Conservation (phyloP, 2,888 invertebrate species). For the Drosophila differens region DNA sequence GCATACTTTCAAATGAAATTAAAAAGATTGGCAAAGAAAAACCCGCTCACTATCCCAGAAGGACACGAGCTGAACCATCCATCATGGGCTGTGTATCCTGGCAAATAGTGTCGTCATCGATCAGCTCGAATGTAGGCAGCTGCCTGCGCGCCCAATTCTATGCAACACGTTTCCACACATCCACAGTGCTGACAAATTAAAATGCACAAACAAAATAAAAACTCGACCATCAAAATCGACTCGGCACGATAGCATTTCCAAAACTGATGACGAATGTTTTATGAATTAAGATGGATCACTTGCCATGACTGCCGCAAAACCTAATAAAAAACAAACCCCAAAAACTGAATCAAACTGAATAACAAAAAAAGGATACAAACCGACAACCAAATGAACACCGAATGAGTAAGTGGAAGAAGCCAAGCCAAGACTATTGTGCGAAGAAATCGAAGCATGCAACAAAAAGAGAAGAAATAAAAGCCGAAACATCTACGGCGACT, state of each 20-base stretch:
- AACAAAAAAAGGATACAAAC: constrained; percentile 49
- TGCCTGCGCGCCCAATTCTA: constrained; percentile 60
- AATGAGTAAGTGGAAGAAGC: constrained; percentile 41
- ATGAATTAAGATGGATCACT: constrained; percentile 85
- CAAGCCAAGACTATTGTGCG: constrained; percentile 19
- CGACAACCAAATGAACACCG: constrained; percentile 30
- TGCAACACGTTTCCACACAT: constrained; percentile 61
- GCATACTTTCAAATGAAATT: constrained; percentile 60
- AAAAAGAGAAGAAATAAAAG: constrained; percentile 11
- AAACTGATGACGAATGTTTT: constrained; percentile 78
- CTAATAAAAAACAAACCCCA: constrained; percentile 10
- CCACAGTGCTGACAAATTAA: constrained; percentile 73
- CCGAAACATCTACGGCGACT: constrained; percentile 53
- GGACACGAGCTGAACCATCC: constrained; percentile 48
- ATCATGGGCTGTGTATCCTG: constrained; percentile 50
- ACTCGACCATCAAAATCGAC: constrained; percentile 46
- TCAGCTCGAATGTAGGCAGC: constrained; percentile 58
- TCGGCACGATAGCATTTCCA: constrained; percentile 63
- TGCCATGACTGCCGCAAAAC: constrained; percentile 78
- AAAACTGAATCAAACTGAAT: constrained; percentile 32
- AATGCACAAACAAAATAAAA: constrained; percentile 61
- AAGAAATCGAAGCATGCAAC: constrained; percentile 33
- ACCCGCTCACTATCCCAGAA: constrained; percentile 7
- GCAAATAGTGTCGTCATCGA: constrained; percentile 83
- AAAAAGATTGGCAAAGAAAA: constrained; percentile 30